Base-by-base conservation (phyloP, 2,113 vertebrate species). In the Chitala chitala region DNA sequence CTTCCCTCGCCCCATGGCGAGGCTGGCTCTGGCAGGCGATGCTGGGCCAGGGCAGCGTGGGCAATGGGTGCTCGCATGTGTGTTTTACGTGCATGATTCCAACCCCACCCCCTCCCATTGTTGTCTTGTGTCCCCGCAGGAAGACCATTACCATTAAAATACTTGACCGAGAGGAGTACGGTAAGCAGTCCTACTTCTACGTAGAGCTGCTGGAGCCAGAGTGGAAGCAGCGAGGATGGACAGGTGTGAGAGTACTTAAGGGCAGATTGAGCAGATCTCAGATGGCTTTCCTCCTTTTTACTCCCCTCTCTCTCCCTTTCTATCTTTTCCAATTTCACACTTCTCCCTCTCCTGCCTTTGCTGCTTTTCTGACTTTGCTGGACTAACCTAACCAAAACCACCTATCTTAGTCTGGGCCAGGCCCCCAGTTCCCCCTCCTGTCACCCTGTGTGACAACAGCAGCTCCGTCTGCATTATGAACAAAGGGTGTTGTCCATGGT, bases 131-230 rank as follows among this genome's bases (percentile, higher is more conserved):
- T 96, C 91, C 93, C 94, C 91, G 92, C 97, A 99, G 97, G 97
- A 98, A 99, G 92, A 93, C 88, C 94, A 92, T 99, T 92, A 88
- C 91, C 84, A 65, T 99, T 95, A 96, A 87, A 92, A 91, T 99
- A 91, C 93, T 94, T 94, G 94, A 99, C 92, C 95, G 94, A 87
- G 96, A 98, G 93, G 95, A 96, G 88, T 99, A 99, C 95, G 92
- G 96, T 93, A 99, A 98, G 94, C 93, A 94, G 91, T 93, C 93
- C 93, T 96, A 91, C 93, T 99, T 99, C 96, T 95, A 88, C 95
- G 71, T 99, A 90, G 91, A 94, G 87, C 95, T 99, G 83, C 90
- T 93, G 87, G 89, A 92, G 76, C 97, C 97, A 79, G 85, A 91
- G 81, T 99, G 97, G 97, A 94, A 92, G 92, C 92, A 90, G 91